These are phyloP conservation scores for Phylloscopus collybita DNA, from an alignment of 2,797 vertebrate genomes.

Conservation along the genomic window DNA sequence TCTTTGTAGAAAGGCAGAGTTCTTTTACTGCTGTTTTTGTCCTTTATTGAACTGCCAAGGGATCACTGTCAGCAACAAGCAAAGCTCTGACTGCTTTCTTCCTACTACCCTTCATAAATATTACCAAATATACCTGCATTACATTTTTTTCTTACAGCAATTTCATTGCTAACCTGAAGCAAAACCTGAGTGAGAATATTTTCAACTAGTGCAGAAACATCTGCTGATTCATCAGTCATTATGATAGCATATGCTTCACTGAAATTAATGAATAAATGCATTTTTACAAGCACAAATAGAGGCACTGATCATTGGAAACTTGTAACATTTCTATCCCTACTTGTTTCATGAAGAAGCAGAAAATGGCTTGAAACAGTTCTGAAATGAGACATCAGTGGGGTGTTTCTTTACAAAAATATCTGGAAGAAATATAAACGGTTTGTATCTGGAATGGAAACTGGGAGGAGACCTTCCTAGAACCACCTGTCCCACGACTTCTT, in stretches of 20 bases:
- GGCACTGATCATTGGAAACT: background rate
- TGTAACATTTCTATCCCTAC: background rate
- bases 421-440: background rate
- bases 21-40: background rate
- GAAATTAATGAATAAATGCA: background rate
- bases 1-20: background rate
- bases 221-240: background rate
- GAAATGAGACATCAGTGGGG: background rate
- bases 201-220: background rate
- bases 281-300: background rate
- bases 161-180: background rate
- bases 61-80: background rate
- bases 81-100: background rate
- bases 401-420: background rate
- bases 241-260: background rate
- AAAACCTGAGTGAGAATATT: background rate
- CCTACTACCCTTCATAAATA: background rate
- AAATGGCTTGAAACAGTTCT: background rate
- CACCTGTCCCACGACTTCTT: background rate
- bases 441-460: background rate
- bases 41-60: background rate
- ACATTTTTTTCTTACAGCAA: background rate
- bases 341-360: background rate
- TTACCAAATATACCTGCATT: background rate
- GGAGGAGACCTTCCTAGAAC: constrained; percentile 1